These are phyloP conservation scores for Nothobranchius kuhntae DNA, from an alignment of 2,113 vertebrate species.

Conservation along the genomic window DNA sequence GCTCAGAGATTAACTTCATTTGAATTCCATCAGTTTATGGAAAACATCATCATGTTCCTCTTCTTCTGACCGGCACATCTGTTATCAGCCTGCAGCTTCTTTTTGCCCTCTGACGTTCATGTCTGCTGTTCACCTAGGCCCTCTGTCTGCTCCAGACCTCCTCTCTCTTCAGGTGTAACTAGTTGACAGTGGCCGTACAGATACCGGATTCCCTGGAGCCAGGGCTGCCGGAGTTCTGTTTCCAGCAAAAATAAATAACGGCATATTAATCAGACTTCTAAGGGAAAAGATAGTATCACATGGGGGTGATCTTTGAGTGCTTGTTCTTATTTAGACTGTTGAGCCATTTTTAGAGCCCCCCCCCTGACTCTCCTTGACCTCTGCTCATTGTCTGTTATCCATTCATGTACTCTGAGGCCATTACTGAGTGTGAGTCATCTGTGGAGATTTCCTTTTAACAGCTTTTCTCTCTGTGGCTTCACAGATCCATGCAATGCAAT, in stretches of 20 bases:
- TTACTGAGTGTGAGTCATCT: constrained; percentile 39
- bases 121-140: constrained; percentile 20
- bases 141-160: neutral
- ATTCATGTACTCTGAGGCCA: constrained; percentile 9
- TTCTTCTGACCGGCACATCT: constrained; percentile 1
- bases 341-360: constrained; percentile 56
- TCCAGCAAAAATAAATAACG: neutral
- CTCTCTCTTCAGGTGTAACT: neutral
- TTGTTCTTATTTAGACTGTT: neutral
- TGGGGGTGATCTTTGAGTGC: constrained; percentile 28
- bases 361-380: constrained; percentile 10
- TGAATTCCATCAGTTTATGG: neutral
- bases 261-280: neutral
- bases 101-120: constrained; percentile 30
- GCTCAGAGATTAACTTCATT: too few species aligned
- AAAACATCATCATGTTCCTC: neutral
- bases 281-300: constrained; percentile 13
- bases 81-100: constrained; percentile 14
- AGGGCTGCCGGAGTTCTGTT: constrained; percentile 3
- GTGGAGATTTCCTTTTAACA: constrained; percentile 11
- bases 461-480: too few species aligned
- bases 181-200: neutral
- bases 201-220: constrained; percentile 17
- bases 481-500: constrained; percentile 17
- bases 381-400: constrained; percentile 12